phyloP scores from a whole-genome alignment of 2,113 vertebrate genomes.

The Psilopsiagon aurifrons region DNA sequence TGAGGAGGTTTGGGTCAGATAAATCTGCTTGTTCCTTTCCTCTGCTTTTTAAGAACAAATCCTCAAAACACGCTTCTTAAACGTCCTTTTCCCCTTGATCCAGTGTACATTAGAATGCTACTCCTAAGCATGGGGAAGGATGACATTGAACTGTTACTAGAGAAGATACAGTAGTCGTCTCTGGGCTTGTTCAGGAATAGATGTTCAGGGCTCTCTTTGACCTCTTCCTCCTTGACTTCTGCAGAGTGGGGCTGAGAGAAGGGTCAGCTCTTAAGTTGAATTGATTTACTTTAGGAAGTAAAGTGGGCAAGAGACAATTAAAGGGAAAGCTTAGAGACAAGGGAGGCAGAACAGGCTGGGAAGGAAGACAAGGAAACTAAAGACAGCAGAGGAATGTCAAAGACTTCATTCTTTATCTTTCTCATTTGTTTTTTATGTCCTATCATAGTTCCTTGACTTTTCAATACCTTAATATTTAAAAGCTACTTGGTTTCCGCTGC shows the following conservation, averaged over 20 bases:
- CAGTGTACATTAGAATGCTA: neutral
- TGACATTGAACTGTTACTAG: neutral
- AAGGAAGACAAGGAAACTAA: neutral
- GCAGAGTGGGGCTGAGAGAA: accelerated
- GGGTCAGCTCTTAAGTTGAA: neutral
- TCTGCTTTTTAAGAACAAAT: neutral
- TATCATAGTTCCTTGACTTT: neutral
- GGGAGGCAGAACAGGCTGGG: neutral
- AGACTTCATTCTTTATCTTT: neutral
- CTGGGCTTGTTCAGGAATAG: neutral
- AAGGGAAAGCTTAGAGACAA: neutral
- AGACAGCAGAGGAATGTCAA: neutral
- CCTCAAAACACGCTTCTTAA: neutral
- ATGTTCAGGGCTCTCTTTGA: neutral
- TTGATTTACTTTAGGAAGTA: neutral
- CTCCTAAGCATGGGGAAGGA: neutral
- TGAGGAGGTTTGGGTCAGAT: neutral
- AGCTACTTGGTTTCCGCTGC: neutral
- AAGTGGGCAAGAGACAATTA: neutral
- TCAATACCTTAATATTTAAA: constrained; percentile 1
- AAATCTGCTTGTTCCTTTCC: neutral
- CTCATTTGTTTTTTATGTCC: neutral
- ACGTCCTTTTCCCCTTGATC: neutral
- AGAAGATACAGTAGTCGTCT: neutral
- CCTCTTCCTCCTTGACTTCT: neutral